phyloP scores from a whole-genome alignment of 1,140 invertebrate genomes.

The Lerema accius region DNA sequence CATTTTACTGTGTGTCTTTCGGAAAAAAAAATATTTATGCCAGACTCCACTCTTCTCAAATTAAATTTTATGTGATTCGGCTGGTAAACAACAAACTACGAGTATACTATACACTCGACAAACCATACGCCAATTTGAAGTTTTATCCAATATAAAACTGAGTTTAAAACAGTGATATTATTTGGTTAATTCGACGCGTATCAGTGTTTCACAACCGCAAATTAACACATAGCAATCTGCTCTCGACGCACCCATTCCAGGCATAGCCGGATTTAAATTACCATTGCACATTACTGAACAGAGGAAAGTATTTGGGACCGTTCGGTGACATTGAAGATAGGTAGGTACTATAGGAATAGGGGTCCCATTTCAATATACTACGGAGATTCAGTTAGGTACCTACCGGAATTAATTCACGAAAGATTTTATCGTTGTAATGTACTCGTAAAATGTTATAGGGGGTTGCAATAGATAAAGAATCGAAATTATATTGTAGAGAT shows the following conservation, averaged over 20 bases:
- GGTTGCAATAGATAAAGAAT: no score
- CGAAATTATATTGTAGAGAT: no score
- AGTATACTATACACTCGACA: no score
- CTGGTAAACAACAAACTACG: no score
- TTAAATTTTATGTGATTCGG: no score
- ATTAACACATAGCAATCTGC: conserved; percentile 53
- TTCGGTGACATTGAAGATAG: conserved; percentile 41
- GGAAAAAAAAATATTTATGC: no score
- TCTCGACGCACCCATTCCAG: conserved; percentile 30
- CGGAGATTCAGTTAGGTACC: background rate
- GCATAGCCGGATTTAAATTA: conserved; percentile 43
- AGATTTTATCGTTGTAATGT: no score
- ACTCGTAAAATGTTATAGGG: no score
- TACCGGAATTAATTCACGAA: no score
- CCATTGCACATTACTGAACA: conserved; percentile 41
- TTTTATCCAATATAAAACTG: conserved; percentile 1
- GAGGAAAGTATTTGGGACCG: conserved; percentile 45
- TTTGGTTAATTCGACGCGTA: conserved; percentile 41
- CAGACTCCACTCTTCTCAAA: no score
- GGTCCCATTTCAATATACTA: background rate
- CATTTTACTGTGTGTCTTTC: no score
- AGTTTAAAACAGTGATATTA: conserved; percentile 33
- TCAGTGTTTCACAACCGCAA: conserved; percentile 41
- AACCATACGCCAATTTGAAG: no score
- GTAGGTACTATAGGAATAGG: background rate